Conservation (phyloP, 2,113 vertebrate species). For the Acinonyx jubatus region DNA sequence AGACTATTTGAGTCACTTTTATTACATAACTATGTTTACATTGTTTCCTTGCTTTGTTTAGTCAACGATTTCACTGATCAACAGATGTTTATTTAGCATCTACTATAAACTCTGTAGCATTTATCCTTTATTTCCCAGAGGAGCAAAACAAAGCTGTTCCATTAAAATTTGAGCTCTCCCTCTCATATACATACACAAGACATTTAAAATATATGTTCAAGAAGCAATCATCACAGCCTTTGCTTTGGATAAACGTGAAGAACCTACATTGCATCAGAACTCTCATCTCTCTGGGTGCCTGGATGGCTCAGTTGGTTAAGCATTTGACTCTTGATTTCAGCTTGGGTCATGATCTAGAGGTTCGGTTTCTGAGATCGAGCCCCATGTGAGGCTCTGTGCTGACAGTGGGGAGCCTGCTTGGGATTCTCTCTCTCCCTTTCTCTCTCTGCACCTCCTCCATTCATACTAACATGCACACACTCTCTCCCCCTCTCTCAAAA, state of each 20-base stretch:
- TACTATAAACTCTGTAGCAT: slow-evolving; percentile 19
- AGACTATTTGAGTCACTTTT: not conserved
- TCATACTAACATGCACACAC: too few relatives aligned
- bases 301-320: too few relatives aligned
- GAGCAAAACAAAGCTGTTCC: not conserved
- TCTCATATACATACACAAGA: not conserved
- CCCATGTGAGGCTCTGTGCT: too few relatives aligned
- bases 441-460: too few relatives aligned
- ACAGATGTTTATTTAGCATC: slow-evolving; percentile 37
- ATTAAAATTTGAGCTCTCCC: slow-evolving; percentile 33
- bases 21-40: not conserved
- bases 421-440: too few relatives aligned
- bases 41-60: not conserved
- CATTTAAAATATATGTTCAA: not conserved
- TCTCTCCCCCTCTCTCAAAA: too few relatives aligned
- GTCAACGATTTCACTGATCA: slow-evolving; percentile 45
- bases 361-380: too few relatives aligned
- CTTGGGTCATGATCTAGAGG: too few relatives aligned
- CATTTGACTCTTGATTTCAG: too few relatives aligned
- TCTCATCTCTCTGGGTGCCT: not conserved
- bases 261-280: slow-evolving; percentile 61
- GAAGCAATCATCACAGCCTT: not conserved
- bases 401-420: too few relatives aligned
- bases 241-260: slow-evolving; percentile 61
- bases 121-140: slow-evolving; percentile 18